phyloP scores from a whole-genome alignment of 1,140 invertebrate genomes.

The Papilio polyxenes region DNA sequence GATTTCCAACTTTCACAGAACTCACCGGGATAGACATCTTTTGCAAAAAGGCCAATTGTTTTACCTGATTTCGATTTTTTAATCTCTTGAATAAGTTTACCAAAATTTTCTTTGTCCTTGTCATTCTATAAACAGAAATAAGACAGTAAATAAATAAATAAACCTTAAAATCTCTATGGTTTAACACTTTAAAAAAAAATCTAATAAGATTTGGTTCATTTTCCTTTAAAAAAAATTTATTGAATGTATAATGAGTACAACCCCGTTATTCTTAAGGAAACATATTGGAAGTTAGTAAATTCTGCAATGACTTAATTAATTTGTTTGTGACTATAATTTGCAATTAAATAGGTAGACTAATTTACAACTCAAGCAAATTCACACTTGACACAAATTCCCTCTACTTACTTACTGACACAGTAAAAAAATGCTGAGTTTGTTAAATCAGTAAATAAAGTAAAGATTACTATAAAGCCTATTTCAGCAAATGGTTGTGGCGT shows the following conservation, averaged over 20 bases:
- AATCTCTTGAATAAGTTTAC: constrained; percentile 91
- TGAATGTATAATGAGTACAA: not conserved
- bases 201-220: not conserved
- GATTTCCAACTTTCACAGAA: constrained; percentile 96
- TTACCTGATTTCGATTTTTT: constrained; percentile 95
- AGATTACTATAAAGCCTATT: not conserved
- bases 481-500: not conserved
- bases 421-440: not conserved
- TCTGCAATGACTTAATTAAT: not conserved
- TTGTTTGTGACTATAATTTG: not conserved
- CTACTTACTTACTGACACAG: not conserved
- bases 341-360: not conserved
- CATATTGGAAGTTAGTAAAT: not conserved
- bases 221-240: not conserved
- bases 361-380: not conserved
- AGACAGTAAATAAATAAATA: not conserved
- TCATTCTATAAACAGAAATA: constrained; percentile 86
- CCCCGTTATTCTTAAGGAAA: too few relatives aligned
- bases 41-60: constrained; percentile 94
- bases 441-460: not conserved
- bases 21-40: constrained; percentile 96
- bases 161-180: not conserved
- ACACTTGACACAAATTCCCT: not conserved
- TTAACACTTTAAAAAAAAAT: not conserved
- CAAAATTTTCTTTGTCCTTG: constrained; percentile 97